A percentile compares a stretch with the other conserved stretches of the same genome.
Conservation (phyloP, 2,888 invertebrate genomes). For the Tachina fera region DNA sequence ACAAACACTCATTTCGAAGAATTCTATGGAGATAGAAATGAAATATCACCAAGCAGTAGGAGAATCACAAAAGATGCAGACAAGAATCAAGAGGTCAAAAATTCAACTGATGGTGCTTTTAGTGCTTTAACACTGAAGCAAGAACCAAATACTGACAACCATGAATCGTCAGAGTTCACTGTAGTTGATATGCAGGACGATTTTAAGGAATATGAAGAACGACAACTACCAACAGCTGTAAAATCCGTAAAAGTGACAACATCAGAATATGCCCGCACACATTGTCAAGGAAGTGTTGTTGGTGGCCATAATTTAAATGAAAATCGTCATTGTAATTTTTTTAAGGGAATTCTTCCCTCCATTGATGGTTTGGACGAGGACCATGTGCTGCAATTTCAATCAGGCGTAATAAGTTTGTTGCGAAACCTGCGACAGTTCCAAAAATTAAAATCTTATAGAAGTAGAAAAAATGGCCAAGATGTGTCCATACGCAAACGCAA, state of each 20-base stretch:
- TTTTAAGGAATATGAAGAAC: neutral
- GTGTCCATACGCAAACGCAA: neutral
- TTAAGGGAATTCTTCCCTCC: conserved; percentile 55
- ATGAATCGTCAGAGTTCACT: neutral
- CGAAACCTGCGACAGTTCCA: conserved; percentile 56
- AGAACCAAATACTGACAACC: neutral
- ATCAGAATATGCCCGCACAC: neutral
- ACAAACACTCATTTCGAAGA: conserved; percentile 23
- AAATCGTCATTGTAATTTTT: conserved; percentile 64
- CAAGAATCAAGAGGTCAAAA: neutral
- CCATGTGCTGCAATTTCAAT: conserved; percentile 58
- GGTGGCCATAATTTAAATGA: conserved; percentile 5
- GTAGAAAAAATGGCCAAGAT: conserved; percentile 4
- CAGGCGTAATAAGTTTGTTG: conserved; percentile 46
- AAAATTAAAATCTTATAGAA: neutral
- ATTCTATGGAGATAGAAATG: conserved; percentile 29
- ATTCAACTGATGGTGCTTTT: neutral
- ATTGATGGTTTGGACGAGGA: conserved; percentile 50
- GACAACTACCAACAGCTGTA: neutral
- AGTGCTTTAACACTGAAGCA: conserved; percentile 18
- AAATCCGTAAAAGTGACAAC: too few species aligned
- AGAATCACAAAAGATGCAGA: neutral
- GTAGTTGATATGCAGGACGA: neutral
- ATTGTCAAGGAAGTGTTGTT: neutral
- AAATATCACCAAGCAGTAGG: neutral